Evolutionary conservation across 2,797 vertebrate species (phyloP).

Genomic region (Phylloscopus collybita): DNA sequence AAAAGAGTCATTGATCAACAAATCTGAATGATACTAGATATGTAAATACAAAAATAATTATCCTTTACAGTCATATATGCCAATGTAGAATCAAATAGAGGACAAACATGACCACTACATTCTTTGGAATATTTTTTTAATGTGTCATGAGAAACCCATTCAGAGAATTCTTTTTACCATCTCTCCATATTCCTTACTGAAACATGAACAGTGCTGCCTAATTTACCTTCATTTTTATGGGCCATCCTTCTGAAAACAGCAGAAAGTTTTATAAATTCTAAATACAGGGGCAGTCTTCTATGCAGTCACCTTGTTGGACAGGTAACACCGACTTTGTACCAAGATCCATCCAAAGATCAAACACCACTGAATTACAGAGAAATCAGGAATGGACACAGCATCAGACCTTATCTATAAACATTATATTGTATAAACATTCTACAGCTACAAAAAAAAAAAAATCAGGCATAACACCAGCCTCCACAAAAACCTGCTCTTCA

Average conservation of each 20-base stretch:
- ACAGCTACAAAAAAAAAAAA: neutral
- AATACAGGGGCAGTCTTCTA: neutral
- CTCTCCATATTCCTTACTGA: neutral
- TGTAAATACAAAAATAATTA: neutral
- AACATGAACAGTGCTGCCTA: neutral
- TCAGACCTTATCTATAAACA: neutral
- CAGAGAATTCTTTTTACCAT: neutral
- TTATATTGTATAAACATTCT: neutral
- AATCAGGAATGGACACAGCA: neutral
- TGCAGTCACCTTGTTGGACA: neutral
- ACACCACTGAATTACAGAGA: neutral
- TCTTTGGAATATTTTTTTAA: neutral
- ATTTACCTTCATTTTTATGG: neutral
- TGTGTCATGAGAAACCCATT: rapidly evolving
- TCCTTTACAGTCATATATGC: neutral
- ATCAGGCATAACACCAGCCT: neutral
- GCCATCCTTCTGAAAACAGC: neutral
- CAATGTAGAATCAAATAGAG: neutral
- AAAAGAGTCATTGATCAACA: neutral
- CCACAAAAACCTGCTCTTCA: neutral
- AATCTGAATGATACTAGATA: neutral
- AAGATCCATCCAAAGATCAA: neutral
- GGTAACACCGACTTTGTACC: neutral
- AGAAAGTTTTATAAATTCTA: neutral
- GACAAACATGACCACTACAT: neutral